These are phyloP conservation scores for Nannoperca australis DNA, from an alignment of 2,797 vertebrate genomes.

Conservation along the genomic window DNA sequence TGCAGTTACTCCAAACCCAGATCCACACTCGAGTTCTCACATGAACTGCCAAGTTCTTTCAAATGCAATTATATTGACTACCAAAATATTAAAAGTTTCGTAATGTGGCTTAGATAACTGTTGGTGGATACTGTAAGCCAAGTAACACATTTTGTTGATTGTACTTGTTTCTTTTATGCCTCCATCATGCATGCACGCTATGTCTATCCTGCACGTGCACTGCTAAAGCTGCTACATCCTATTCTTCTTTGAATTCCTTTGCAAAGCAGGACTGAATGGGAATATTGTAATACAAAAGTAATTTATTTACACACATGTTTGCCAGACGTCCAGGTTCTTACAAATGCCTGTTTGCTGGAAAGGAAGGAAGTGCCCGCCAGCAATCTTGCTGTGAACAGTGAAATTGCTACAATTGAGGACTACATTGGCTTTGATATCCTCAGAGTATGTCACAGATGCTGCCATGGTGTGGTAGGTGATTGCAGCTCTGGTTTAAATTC, in stretches of 20 bases:
- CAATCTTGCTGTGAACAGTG: constrained; percentile 43
- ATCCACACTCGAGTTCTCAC: constrained; percentile 2
- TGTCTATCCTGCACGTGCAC: not conserved
- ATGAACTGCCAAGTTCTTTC: constrained; percentile 34
- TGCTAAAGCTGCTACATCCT: not conserved
- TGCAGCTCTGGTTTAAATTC: constrained; percentile 34
- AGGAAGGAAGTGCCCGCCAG: constrained; percentile 23
- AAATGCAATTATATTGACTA: constrained; percentile 40
- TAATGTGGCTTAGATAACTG: constrained; percentile 32
- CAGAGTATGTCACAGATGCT: constrained; percentile 31
- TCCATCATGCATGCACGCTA: not conserved
- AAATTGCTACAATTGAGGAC: constrained; percentile 20
- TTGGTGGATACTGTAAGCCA: constrained; percentile 12
- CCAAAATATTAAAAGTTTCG: constrained; percentile 53
- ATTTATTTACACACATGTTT: constrained; percentile 48
- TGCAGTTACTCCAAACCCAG: constrained; percentile 15
- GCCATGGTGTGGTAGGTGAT: constrained; percentile 20
- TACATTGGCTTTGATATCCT: constrained; percentile 31
- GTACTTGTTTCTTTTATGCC: not conserved
- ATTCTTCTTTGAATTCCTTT: constrained; percentile 23
- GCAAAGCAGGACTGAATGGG: constrained; percentile 16
- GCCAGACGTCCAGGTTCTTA: constrained; percentile 32
- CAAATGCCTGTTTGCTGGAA: constrained; percentile 20
- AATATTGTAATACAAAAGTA: constrained; percentile 28
- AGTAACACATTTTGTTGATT: constrained; percentile 28